Base-by-base conservation (phyloP, 2,888 invertebrate species). In the Acanthopleura granulata region DNA sequence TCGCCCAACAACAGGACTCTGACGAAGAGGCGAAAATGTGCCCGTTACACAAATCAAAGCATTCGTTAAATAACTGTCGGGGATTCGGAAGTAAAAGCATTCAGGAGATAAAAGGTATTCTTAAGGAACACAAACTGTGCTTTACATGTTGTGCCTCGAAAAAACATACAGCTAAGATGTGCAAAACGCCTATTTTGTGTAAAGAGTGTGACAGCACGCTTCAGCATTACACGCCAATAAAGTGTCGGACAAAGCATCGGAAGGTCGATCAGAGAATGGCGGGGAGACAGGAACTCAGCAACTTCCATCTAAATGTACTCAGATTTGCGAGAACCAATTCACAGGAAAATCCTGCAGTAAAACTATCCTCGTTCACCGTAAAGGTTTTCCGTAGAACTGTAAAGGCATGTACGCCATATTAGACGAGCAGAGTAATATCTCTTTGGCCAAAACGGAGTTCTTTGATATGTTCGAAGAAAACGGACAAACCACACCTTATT, bases 191-290 rank as follows among this genome's bases (percentile, higher is more conserved):
- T 0, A 49, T 79, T 15, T 70, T 74, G 27, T 80, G 81, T 69
- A 49, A 66, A 25, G 73, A 74, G n/a, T 79, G 81, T 72, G 49
- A 70, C 6, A 81, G n/a, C 79, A 81, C 51, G 27, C 66, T 3
- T 75, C 79, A 25, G 74, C 78, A 16, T 40, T 77, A 51, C 75
- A 77, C 61, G 40, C n/a, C 25, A 40, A 71, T 22, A 57, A 69
- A 27, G 40, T 40, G 29, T 69, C 49, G 29, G 49, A 49, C 72
- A 12, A 27, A 30, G n/a, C 69, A 25, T 16, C 30, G 50, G 22
- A 40, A 66, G 16, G 22, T n/a, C 49, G 22, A 40, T 29, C 29
- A 72, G 30, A 72, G 16, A 15, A 25, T 27, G 72, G 72, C 25
- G 72, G 72, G 57, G 72, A 72, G 72, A 40, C 18, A 14, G 22